A percentile compares a stretch with the other conserved stretches of the same genome.
Conservation (phyloP, 2,797 vertebrate genomes). For the Clarias fuscus region DNA sequence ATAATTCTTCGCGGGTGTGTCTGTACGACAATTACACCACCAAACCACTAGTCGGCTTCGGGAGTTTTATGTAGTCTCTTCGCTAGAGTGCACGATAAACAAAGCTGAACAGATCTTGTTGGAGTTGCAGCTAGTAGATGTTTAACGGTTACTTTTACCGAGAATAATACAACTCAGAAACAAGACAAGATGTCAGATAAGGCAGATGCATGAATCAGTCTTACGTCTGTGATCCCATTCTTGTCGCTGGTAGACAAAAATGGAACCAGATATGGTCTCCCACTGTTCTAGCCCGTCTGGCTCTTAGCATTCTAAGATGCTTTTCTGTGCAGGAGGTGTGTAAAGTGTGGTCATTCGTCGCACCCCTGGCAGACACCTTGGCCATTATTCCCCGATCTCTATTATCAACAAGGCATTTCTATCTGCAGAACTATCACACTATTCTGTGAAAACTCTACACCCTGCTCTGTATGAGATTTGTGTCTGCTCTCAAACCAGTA, state of each 20-base stretch:
- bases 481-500: background rate
- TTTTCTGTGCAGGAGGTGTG: background rate
- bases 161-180: no score
- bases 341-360: background rate
- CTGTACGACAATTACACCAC: no score
- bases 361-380: background rate
- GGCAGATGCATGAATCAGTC: no score
- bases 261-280: background rate
- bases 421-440: background rate
- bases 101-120: no score
- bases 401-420: background rate
- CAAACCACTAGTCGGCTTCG: no score
- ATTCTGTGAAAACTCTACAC: background rate
- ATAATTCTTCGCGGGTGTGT: no score
- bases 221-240: background rate
- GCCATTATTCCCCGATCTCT: background rate
- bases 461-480: background rate
- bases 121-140: no score
- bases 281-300: background rate
- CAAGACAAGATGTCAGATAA: no score
- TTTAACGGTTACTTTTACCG: no score
- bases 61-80: no score
- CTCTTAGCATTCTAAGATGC: background rate
- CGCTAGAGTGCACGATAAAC: no score
- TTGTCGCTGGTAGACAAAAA: background rate